Percentiles rank a stretch among this genome's conserved stretches.
Evolutionary conservation across 1,140 invertebrate genomes (phyloP).

Genomic region (Periplaneta americana): DNA sequence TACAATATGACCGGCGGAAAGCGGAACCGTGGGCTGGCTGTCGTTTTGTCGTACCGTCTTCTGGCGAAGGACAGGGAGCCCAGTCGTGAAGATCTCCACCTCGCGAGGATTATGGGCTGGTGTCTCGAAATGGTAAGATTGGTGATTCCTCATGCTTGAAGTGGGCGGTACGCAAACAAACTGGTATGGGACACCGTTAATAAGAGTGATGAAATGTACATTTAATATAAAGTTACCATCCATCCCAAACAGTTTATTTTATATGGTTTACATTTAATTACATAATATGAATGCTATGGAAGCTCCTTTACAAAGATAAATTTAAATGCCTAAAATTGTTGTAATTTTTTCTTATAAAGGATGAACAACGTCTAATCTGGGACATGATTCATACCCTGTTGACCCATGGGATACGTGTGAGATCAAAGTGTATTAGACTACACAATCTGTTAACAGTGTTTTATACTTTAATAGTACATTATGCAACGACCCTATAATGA

Average conservation of each 20-base stretch:
- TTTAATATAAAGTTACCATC: neutral
- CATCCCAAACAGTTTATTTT: too few species aligned
- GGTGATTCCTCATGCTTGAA: neutral
- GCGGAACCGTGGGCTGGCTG: conserved; percentile 41
- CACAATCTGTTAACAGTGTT: too few species aligned
- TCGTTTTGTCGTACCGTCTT: conserved; percentile 40
- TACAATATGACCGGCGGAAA: conserved; percentile 31
- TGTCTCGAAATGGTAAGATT: conserved; percentile 49
- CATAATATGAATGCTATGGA: neutral
- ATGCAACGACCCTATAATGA: too few species aligned
- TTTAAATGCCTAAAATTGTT: too few species aligned
- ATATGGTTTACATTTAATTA: too few species aligned
- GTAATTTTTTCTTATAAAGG: too few species aligned
- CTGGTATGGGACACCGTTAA: neutral
- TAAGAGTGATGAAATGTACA: neutral
- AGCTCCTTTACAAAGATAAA: too few species aligned
- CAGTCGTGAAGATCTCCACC: conserved; percentile 36
- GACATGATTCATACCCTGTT: too few species aligned
- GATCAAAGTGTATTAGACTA: too few species aligned
- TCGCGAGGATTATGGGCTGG: conserved; percentile 51
- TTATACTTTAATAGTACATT: too few species aligned
- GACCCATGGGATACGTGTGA: too few species aligned
- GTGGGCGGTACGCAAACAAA: neutral
- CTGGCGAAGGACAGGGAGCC: conserved; percentile 30
- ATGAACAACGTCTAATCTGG: too few species aligned